Base-by-base conservation (phyloP, 2,888 invertebrate genomes). In the Lasioglossum villosulum region DNA sequence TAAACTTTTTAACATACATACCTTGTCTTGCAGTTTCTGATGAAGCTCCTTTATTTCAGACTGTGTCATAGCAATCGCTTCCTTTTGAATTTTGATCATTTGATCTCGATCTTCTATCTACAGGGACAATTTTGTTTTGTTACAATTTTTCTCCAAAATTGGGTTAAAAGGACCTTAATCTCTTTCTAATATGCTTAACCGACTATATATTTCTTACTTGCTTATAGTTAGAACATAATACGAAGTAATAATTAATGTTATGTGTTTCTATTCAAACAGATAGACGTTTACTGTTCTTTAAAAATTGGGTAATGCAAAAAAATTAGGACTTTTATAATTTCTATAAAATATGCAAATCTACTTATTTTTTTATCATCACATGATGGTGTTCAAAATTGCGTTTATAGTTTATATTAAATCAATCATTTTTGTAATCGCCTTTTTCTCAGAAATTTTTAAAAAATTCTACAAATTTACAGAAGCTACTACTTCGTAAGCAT, bases 71-170 rank as follows among this genome's bases (percentile, higher is more conserved):
- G 83, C 82, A 79, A 95, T 93, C 0, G 95, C 94, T 77, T 94
- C 92, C 82, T 94, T 93, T 84, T 95, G 95, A 86, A 94, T 94
- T 80, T 88, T 91, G 80, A 95, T 94, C 12, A 94, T 93, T 90
- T 94, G 91, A 71, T 95, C 93, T 85, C 92, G 93, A 88, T 95
- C 93, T 84, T 93, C 90, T 80, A 94, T 86, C 94, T 94, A 74
- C 34, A 78, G 48, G 79, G 19, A 71, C 56, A 42, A 59, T 68
- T 70, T 23, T 16, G 30, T 6, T 56, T 68, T 19, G n/a, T 56
- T 59, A 63, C 10, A 75, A 48, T 56, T 73, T 56, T 19, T 63
- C 23, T 72, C 78, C 4, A 23, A 37, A 34, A 78, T 59, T 70
- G 2, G 0, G 27, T 27, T 0, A 19, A 27, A 45, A 27, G 6